These are phyloP conservation scores for Heterotis niloticus DNA, from an alignment of 2,113 vertebrate genomes.

Conservation along the genomic window DNA sequence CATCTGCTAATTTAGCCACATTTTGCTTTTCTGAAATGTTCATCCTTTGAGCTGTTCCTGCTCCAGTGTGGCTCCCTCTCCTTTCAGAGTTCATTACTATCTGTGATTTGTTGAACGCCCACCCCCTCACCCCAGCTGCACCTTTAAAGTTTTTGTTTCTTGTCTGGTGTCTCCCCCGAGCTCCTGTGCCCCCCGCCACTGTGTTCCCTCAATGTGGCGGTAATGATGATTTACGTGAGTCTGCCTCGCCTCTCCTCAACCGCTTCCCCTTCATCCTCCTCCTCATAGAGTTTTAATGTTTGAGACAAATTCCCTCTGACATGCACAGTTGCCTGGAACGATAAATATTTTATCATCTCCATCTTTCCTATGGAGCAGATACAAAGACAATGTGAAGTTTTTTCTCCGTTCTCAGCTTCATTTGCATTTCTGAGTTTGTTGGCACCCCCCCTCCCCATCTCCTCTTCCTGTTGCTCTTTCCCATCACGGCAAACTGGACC, in stretches of 20 bases:
- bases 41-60: slow-evolving; percentile 14
- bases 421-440: slow-evolving; percentile 59
- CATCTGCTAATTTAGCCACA: not conserved
- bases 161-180: slow-evolving; percentile 12
- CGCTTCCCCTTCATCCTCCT: slow-evolving; percentile 22
- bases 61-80: not conserved
- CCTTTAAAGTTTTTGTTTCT: slow-evolving; percentile 32
- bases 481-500: slow-evolving; percentile 21
- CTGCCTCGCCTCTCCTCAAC: not conserved
- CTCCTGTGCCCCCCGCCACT: slow-evolving; percentile 17
- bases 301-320: slow-evolving; percentile 42
- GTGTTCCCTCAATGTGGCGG: slow-evolving; percentile 24
- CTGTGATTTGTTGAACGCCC: slow-evolving; percentile 1
- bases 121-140: slow-evolving; percentile 7
- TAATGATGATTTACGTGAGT: slow-evolving; percentile 28
- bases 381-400: slow-evolving; percentile 12
- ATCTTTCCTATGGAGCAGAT: slow-evolving; percentile 24
- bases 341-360: slow-evolving; percentile 67
- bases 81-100: slow-evolving; percentile 9
- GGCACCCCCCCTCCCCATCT: slow-evolving; percentile 42
- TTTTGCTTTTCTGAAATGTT: not conserved
- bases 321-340: slow-evolving; percentile 61
- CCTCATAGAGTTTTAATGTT: slow-evolving; percentile 56
- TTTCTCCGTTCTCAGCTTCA: slow-evolving; percentile 45
- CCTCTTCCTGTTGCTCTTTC: slow-evolving; percentile 43